phyloP scores from a whole-genome alignment of 2,797 vertebrate genomes.

The Aratinga solstitialis region DNA sequence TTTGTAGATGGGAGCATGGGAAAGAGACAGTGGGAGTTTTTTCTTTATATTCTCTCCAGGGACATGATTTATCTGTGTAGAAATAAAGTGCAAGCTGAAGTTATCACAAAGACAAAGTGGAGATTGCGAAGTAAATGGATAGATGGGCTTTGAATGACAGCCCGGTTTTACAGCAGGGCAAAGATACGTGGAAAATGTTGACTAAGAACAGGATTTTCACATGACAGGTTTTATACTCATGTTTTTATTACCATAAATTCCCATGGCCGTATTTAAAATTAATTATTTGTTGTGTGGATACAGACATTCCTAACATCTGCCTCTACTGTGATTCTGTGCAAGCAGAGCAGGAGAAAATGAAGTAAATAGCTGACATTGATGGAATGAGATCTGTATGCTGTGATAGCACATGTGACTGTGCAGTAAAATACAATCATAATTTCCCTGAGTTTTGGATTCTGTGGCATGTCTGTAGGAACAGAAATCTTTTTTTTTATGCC shows the following conservation, averaged over 20 bases:
- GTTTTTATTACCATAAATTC: constrained; percentile 13
- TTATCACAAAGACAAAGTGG: background rate
- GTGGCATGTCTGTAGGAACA: background rate
- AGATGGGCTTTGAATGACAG: constrained; percentile 9
- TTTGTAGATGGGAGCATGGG: constrained; percentile 27
- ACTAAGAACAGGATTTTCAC: constrained; percentile 7
- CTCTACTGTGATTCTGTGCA: background rate
- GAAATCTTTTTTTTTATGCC: background rate
- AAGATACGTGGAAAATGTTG: background rate
- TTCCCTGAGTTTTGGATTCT: background rate
- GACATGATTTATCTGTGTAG: background rate
- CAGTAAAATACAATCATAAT: background rate
- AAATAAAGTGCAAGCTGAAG: constrained; percentile 1
- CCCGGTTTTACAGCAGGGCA: background rate
- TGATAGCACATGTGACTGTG: background rate
- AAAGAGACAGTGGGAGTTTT: constrained; percentile 38
- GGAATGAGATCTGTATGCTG: background rate
- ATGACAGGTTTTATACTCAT: background rate
- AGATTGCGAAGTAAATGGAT: background rate
- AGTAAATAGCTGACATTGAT: background rate
- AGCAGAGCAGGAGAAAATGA: background rate
- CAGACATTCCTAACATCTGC: background rate
- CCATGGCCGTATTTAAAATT: background rate
- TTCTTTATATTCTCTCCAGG: background rate
- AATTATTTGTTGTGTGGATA: background rate